phyloP scores from a whole-genome alignment of 2,113 vertebrate genomes.

The Paramisgurnus dabryanus region DNA sequence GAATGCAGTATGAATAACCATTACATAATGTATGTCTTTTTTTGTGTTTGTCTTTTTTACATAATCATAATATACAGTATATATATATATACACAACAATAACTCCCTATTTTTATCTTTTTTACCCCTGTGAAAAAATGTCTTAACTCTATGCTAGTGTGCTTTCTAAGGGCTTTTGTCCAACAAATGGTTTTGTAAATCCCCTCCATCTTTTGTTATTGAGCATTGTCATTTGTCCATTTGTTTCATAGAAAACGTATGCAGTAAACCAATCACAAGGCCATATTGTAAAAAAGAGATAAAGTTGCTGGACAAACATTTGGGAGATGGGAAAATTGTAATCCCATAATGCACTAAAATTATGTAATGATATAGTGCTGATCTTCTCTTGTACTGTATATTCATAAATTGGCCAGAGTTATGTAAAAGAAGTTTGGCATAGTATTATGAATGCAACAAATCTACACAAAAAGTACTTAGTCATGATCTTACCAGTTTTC shows the following conservation, averaged over 20 bases:
- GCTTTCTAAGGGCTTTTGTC: conserved; percentile 75
- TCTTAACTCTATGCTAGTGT: conserved; percentile 79
- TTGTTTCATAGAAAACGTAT: conserved; percentile 1
- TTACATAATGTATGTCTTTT: conserved; percentile 17
- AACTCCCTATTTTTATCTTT: conserved; percentile 50
- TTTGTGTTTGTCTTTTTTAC: conserved; percentile 50
- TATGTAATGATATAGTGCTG: neutral
- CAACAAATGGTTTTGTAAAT: conserved; percentile 81
- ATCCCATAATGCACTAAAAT: conserved; percentile 6
- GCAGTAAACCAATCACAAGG: neutral
- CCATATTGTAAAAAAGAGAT: neutral
- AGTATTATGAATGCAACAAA: conserved; percentile 31
- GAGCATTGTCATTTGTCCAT: conserved; percentile 57
- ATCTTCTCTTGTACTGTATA: conserved; percentile 2
- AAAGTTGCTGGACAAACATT: conserved; percentile 4
- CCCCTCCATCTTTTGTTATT: conserved; percentile 48
- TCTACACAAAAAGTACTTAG: conserved; percentile 37
- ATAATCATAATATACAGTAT: too few species aligned
- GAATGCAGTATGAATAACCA: too few species aligned
- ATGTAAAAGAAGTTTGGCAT: conserved; percentile 19
- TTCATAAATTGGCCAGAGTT: conserved; percentile 19
- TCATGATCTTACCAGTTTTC: conserved; percentile 19
- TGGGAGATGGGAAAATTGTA: neutral
- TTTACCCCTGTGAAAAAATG: conserved; percentile 73
- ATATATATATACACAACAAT: too few species aligned